Base-by-base conservation (phyloP, 2,113 vertebrate genomes). In the Apteryx mantelli region DNA sequence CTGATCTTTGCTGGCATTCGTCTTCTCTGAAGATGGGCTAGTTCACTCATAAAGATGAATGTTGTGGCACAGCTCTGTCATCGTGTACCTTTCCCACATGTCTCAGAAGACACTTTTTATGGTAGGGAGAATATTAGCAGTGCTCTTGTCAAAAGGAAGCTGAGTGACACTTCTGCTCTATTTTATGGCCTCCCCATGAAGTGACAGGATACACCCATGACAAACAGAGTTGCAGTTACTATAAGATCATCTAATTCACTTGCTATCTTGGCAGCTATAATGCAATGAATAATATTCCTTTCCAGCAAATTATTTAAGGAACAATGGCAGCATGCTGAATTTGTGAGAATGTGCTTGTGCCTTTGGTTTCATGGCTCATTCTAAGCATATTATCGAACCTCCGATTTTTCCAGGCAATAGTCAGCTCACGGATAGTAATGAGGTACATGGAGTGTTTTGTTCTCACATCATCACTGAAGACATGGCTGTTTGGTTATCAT, bases 21-120 rank as follows among this genome's bases (percentile, higher is more conserved):
- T 98, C 96, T 98, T 93, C 18, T 12, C 70, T 56, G 14, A 78
- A 85, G 95, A 91, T 42, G 71, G 71, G 93, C 42, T 28, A 84
- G 89, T 76, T 98, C 93, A 82, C 86, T 98, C 96, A 94, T 88
- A 83, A 97, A 97, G 98, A 97, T 76, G 93, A 81, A 98, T 97
- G 95, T 53, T 95, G 76, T 86, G 88, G 75, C 64, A 68, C 92
- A 58, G 77, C 77, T 75, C 85, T 77, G 94, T 94, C 88, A 58
- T 71, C 2, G 7, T 2, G 2, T 79, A 65, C 78, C 91, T 94
- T 96, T 83, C 85, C 53, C 7, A 14, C 50, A 56, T 5, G 61
- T 93, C 95, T 98, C 97, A 53, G 15, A 88, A 94, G 55, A 77
- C 90, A 96, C 52, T 86, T 95, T 88, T 95, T 92, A 24, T 75